Evolutionary conservation across 1,140 invertebrate genomes (phyloP).

Genomic region (Portunus trituberculatus): DNA sequence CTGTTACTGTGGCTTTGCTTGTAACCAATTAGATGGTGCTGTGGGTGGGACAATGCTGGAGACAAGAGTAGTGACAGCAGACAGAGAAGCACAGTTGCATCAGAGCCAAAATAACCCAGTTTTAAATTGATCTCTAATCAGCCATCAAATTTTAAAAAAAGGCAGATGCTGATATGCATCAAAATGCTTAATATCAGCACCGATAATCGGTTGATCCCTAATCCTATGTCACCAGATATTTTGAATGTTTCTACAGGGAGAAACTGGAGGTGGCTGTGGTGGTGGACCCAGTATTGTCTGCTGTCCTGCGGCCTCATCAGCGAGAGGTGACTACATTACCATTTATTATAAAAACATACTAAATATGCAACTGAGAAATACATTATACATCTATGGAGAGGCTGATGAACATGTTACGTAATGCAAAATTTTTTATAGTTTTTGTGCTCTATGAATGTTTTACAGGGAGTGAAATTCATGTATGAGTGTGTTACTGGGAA

Average conservation of each 20-base stretch:
- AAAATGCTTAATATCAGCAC: too few relatives aligned
- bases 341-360: neutral
- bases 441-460: constrained; percentile 33
- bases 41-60: too few relatives aligned
- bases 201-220: too few relatives aligned
- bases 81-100: too few relatives aligned
- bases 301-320: constrained; percentile 97
- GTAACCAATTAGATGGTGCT: too few relatives aligned
- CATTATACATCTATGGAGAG: neutral
- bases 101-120: too few relatives aligned
- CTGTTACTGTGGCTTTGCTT: too few relatives aligned
- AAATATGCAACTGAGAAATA: neutral
- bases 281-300: constrained; percentile 94
- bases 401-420: neutral
- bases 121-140: too few relatives aligned
- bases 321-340: constrained; percentile 85
- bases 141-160: too few relatives aligned
- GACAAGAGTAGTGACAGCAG: too few relatives aligned
- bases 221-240: neutral
- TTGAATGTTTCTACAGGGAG: constrained; percentile 79
- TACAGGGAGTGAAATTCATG: constrained; percentile 98
- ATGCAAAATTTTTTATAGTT: neutral
- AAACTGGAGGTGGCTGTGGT: constrained; percentile 93
- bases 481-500: constrained; percentile 98
- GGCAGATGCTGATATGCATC: too few relatives aligned